A percentile compares a stretch with the other conserved stretches of the same genome.
These are phyloP conservation scores for Eptesicus fuscus DNA, from an alignment of 2,113 vertebrate species.

Conservation along the genomic window DNA sequence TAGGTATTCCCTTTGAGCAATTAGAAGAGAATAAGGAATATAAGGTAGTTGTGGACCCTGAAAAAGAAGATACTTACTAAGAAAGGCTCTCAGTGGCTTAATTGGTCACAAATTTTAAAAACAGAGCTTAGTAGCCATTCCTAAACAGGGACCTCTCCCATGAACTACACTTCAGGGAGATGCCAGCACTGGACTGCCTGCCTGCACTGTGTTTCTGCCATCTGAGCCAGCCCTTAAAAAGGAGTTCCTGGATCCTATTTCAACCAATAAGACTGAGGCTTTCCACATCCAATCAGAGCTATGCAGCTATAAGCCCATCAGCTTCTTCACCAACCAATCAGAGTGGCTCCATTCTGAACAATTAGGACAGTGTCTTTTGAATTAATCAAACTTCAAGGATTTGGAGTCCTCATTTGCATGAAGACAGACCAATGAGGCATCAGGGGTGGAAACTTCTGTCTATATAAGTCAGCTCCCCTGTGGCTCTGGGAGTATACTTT, in stretches of 20 bases:
- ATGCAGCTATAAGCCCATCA: neutral
- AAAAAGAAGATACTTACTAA: neutral
- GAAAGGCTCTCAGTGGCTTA: neutral
- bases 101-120: neutral
- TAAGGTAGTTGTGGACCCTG: neutral
- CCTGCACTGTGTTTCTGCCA: neutral
- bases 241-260: neutral
- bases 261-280: neutral
- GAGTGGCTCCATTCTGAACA: neutral
- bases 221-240: neutral
- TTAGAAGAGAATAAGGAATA: neutral
- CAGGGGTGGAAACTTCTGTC: neutral
- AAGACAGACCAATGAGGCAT: neutral
- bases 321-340: neutral
- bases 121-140: neutral
- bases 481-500: neutral
- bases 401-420: neutral
- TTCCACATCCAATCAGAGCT: neutral
- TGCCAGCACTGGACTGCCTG: neutral
- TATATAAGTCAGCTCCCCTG: neutral
- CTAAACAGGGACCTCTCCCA: neutral
- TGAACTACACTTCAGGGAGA: neutral
- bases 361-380: neutral
- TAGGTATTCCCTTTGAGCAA: neutral
- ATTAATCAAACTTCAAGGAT: neutral